These are phyloP conservation scores for Himalopsyche anomala DNA, from an alignment of 2,888 invertebrate species.

Conservation along the genomic window DNA sequence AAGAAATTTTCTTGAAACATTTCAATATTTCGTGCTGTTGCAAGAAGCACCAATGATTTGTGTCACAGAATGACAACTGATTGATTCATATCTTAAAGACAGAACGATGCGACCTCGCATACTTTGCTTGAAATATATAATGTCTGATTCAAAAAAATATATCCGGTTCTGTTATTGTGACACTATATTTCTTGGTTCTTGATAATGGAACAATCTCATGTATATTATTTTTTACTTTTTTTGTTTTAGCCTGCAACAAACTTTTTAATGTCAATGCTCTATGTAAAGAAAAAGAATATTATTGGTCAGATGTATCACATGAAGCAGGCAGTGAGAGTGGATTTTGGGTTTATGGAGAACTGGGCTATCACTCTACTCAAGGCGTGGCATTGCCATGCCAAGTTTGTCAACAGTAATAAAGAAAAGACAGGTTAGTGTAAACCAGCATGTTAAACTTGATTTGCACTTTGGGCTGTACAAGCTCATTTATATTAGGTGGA, in stretches of 20 bases:
- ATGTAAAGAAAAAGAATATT: constrained; percentile 80
- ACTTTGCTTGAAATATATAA: background rate
- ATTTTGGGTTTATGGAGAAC: constrained; percentile 74
- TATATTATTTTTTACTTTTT: background rate
- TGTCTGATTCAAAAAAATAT: background rate
- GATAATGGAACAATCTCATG: background rate
- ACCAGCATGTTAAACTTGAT: no score
- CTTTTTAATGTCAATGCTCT: constrained; percentile 81
- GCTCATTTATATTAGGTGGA: no score
- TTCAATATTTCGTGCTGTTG: no score
- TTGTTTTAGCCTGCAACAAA: constrained; percentile 81
- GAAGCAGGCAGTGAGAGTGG: constrained; percentile 79
- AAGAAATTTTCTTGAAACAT: no score
- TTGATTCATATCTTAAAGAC: no score
- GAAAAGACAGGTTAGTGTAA: background rate
- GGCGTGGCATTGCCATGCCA: constrained; percentile 76
- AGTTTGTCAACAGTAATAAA: constrained; percentile 67
- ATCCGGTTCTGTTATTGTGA: background rate
- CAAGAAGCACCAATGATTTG: no score
- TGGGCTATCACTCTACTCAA: constrained; percentile 74
- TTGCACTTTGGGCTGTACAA: no score
- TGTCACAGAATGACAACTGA: no score
- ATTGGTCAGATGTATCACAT: constrained; percentile 79
- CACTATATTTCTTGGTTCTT: background rate
- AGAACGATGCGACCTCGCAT: no score